phyloP scores from a whole-genome alignment of 2,888 invertebrate genomes.

The Mellilla xanthometata region DNA sequence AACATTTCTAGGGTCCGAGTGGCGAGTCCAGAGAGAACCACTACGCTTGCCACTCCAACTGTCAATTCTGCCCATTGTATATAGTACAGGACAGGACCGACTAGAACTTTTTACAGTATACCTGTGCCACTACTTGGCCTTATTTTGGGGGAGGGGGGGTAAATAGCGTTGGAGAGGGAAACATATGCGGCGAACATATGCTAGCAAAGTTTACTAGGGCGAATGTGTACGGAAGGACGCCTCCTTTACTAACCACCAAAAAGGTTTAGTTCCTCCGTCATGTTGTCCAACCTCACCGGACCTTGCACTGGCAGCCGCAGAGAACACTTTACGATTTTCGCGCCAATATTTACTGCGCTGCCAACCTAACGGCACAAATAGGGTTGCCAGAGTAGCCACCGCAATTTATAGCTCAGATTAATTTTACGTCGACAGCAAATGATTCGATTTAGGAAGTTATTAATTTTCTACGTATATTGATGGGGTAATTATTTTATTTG shows the following conservation, averaged over 20 bases:
- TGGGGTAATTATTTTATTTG: slow-evolving; percentile 15
- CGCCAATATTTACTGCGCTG: slow-evolving; percentile 55
- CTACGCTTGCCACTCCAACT: slow-evolving; percentile 10
- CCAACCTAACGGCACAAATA: slow-evolving; percentile 29
- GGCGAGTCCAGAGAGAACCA: not conserved
- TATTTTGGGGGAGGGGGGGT: too few relatives aligned
- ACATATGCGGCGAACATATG: too few relatives aligned
- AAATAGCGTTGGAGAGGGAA: too few relatives aligned
- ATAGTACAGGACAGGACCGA: too few relatives aligned
- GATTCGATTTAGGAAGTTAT: slow-evolving; percentile 27
- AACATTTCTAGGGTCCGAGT: too few relatives aligned
- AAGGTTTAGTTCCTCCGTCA: too few relatives aligned
- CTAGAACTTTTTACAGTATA: too few relatives aligned
- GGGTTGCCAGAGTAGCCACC: slow-evolving; percentile 28
- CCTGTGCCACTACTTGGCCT: too few relatives aligned
- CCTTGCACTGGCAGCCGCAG: slow-evolving; percentile 17
- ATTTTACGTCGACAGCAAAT: slow-evolving; percentile 38
- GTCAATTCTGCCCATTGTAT: too few relatives aligned
- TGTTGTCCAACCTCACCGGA: slow-evolving; percentile 20
- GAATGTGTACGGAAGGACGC: too few relatives aligned
- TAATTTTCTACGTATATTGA: slow-evolving; percentile 17
- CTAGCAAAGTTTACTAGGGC: too few relatives aligned
- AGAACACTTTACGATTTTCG: slow-evolving; percentile 62
- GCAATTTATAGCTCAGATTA: slow-evolving; percentile 51
- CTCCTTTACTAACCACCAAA: too few relatives aligned